Conservation (phyloP, 2,888 invertebrate species). For the Hesperia comma region DNA sequence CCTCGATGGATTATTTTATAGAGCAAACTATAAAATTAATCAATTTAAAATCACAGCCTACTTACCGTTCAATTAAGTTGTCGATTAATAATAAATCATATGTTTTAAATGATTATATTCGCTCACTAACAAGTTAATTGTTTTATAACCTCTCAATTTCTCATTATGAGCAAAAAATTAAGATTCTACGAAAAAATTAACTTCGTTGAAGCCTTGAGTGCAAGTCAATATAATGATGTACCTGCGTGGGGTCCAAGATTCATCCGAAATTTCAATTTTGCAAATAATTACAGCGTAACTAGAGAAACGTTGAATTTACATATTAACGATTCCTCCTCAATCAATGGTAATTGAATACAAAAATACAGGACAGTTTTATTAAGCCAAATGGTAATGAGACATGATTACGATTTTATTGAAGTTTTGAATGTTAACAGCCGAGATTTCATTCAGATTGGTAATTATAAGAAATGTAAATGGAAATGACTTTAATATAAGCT, state of each 20-base stretch:
- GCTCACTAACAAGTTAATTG: slow-evolving; percentile 1
- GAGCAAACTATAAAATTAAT: too few species aligned
- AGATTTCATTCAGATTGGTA: neutral
- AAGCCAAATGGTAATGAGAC: slow-evolving; percentile 7
- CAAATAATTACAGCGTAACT: slow-evolving; percentile 51
- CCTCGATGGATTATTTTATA: too few species aligned
- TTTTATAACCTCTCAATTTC: slow-evolving; percentile 24
- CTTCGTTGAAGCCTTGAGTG: slow-evolving; percentile 49
- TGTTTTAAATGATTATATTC: neutral
- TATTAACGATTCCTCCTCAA: slow-evolving; percentile 59
- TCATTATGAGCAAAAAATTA: slow-evolving; percentile 35
- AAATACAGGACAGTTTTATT: slow-evolving; percentile 52
- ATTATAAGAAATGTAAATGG: slow-evolving; percentile 2
- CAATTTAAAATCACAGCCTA: too few species aligned
- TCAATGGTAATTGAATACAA: slow-evolving; percentile 54
- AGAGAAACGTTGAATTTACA: slow-evolving; percentile 43
- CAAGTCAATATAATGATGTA: slow-evolving; percentile 55
- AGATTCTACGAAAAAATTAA: slow-evolving; percentile 49
- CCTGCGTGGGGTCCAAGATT: slow-evolving; percentile 67
- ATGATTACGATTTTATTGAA: neutral
- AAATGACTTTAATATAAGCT: neutral
- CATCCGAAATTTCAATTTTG: slow-evolving; percentile 56
- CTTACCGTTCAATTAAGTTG: too few species aligned
- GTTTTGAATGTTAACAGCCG: neutral
- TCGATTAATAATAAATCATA: too few species aligned